A percentile compares a stretch with the other conserved stretches of the same genome.
These are phyloP conservation scores for Apteryx owenii DNA, from an alignment of 2,113 vertebrate species.

Conservation along the genomic window DNA sequence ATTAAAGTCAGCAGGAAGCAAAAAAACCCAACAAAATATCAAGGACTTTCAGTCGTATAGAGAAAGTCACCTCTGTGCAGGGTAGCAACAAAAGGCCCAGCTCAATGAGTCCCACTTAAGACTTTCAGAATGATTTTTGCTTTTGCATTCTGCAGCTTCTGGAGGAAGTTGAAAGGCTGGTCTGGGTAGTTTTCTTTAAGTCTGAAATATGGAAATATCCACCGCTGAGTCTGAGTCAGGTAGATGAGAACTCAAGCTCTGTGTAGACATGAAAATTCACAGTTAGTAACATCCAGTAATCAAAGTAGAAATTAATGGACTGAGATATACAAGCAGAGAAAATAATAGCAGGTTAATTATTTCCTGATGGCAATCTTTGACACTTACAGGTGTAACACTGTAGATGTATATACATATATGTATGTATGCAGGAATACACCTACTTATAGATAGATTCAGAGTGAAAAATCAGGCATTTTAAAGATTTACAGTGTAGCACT, in stretches of 20 bases:
- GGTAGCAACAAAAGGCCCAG: background rate
- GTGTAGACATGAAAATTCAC: background rate
- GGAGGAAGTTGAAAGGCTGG: background rate
- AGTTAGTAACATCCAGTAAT: background rate
- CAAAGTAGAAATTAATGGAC: background rate
- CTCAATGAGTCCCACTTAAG: background rate
- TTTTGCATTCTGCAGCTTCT: background rate
- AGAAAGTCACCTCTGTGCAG: background rate
- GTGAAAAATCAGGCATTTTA: background rate
- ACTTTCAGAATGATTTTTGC: background rate
- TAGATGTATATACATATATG: background rate
- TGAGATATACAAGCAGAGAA: background rate
- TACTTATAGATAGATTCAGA: background rate
- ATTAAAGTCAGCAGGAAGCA: background rate
- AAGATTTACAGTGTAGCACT: background rate
- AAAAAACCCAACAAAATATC: background rate
- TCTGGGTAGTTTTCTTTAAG: background rate
- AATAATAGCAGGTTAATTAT: background rate
- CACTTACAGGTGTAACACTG: background rate
- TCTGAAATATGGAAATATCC: background rate
- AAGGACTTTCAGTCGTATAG: background rate
- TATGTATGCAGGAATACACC: background rate
- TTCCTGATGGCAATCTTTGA: background rate
- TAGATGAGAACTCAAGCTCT: background rate
- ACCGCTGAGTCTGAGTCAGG: background rate